A percentile compares a stretch with the other conserved stretches of the same genome.
Conservation (phyloP, 2,797 vertebrate genomes). For the Ctenosaura bakeri region DNA sequence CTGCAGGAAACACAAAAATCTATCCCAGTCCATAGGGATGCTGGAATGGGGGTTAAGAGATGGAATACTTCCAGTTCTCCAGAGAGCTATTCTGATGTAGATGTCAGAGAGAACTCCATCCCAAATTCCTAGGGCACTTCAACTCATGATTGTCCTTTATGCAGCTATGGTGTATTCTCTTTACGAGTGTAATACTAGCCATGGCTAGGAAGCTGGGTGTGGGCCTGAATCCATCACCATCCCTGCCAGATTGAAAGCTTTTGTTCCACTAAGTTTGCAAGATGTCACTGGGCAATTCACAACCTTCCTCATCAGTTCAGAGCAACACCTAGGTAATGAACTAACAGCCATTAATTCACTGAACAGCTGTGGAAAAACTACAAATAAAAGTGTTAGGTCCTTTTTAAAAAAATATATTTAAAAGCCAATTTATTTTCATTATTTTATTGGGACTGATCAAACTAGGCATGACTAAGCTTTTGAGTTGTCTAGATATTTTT, state of each 20-base stretch:
- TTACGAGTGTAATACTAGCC: not conserved
- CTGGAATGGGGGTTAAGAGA: not conserved
- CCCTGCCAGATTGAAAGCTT: not conserved
- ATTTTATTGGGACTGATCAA: not conserved
- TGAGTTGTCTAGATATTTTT: not conserved
- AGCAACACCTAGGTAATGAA: not conserved
- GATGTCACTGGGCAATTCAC: not conserved
- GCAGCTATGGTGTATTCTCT: not conserved
- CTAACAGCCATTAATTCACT: not conserved
- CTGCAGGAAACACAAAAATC: not conserved
- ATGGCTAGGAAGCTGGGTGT: not conserved
- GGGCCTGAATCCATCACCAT: not conserved
- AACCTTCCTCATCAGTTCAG: not conserved
- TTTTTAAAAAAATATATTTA: not conserved
- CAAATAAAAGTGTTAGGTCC: not conserved
- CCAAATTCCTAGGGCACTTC: conserved; percentile 1
- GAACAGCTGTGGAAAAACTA: not conserved
- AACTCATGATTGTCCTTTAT: not conserved
- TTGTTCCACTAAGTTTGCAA: not conserved
- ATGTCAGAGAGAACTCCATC: not conserved
- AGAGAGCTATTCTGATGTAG: not conserved
- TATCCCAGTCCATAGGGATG: not conserved
- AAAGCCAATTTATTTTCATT: not conserved
- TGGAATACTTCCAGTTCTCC: not conserved
- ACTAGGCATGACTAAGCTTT: not conserved